Conservation (phyloP, 92 coral and sea anemone species). For the Scolanthus callimorphus region DNA sequence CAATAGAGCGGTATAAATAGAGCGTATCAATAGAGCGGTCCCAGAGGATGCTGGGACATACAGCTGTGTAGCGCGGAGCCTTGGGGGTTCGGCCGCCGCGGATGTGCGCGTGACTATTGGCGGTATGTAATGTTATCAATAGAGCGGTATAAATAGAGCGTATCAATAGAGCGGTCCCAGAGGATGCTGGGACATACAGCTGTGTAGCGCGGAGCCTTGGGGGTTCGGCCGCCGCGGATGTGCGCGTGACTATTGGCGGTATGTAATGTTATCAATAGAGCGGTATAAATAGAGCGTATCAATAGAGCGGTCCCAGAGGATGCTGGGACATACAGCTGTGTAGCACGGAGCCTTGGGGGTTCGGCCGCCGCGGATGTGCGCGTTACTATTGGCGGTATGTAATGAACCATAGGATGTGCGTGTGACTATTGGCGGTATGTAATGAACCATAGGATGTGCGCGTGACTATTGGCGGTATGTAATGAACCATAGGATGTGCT, state of each 20-base stretch:
- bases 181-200: conserved; percentile 67
- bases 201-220: conserved; percentile 67
- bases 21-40: conserved; percentile 54
- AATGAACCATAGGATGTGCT: too few species aligned
- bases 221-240: conserved; percentile 43
- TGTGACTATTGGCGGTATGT: conserved; percentile 53
- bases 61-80: conserved; percentile 55
- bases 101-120: conserved; percentile 41
- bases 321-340: conserved; percentile 66
- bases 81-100: conserved; percentile 57
- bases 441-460: too few species aligned
- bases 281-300: too few species aligned
- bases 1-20: too few species aligned
- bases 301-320: conserved; percentile 60
- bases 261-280: too few species aligned
- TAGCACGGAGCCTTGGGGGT: conserved; percentile 56
- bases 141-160: too few species aligned
- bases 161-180: conserved; percentile 53
- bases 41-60: conserved; percentile 71
- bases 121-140: conserved; percentile 31
- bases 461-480: too few species aligned
- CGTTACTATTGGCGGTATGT: too few species aligned
- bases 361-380: too few species aligned
- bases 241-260: conserved; percentile 50
- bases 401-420: conserved; percentile 39